Evolutionary conservation across 2,888 invertebrate genomes (phyloP), one percentile per base, ranked within the genome.

Genomic region (Drosophila eohydei): DNA sequence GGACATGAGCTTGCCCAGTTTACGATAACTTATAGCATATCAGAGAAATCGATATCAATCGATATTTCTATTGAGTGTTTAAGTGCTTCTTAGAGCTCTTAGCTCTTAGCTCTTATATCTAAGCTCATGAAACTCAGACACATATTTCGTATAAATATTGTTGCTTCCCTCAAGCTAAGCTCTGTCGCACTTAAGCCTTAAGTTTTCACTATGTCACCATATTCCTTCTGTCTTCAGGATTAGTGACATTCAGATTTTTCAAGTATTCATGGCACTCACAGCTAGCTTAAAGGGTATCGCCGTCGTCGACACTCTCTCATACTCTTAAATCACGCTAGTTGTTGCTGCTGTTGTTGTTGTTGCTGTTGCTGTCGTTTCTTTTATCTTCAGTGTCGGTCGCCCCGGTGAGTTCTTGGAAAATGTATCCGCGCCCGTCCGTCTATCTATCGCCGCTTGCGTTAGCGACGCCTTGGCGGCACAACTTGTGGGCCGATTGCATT

Each of bases 401-500:
- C 50, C 28, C 44, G 48, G 38, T 66, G 57, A 70, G 67, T 78
- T 88, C 88, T 75, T 74, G 61, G 71, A 56, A 71, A 66, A 52
- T 62, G 50, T 60, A 16, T 55, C 21, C 9, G 30, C 41, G 7
- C 30, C 36, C 36, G 28, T 40, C 28, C 43, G 21, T 41, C 68
- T 71, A 68, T 78, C 79, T 68, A 76, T 76, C 70, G 67, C 46
- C 62, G 56, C 21, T 64, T 65, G 76, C 70, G 50, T 16, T 62
- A 58, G 78, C 74, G 78, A 67, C 71, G 78, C 74, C 74, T 68
- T 68, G 71, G 73, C 69, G 60, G 65, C 70, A 67, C 68, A 67
- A 72, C 68, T 71, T 66, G 41, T 71, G 69, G 65, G 64, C 65
- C 61, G 71, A 67, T 75, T 83, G 84, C 89, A 84, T 84, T 87